phyloP scores from a whole-genome alignment of 2,797 vertebrate genomes.

The Heterohyrax brucei region DNA sequence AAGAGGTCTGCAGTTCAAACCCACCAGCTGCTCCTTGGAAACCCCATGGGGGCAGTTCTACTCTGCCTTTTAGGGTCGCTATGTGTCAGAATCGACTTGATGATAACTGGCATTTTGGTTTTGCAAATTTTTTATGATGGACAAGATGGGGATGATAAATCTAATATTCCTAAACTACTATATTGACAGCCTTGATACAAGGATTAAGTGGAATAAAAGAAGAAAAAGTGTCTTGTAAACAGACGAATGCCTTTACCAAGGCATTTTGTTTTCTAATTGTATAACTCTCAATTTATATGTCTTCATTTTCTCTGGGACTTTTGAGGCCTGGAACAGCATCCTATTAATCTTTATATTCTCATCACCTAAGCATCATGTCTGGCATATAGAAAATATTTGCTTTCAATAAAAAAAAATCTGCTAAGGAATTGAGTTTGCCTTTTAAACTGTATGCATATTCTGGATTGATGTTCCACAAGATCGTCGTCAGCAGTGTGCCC shows the following conservation, averaged over 20 bases:
- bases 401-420: background rate
- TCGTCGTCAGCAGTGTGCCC: too few species aligned
- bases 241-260: constrained; percentile 1
- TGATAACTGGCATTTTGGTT: too few species aligned
- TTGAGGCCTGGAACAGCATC: background rate
- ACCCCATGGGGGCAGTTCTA: too few species aligned
- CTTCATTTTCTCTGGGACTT: background rate
- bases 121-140: background rate
- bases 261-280: background rate
- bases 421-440: background rate
- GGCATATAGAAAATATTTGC: background rate
- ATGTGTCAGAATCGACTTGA: too few species aligned
- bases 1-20: too few species aligned
- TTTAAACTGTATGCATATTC: background rate
- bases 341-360: background rate
- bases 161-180: background rate
- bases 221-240: background rate
- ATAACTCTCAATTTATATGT: background rate
- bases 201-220: background rate
- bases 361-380: background rate
- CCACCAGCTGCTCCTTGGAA: too few species aligned
- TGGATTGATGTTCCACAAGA: background rate
- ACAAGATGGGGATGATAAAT: background rate
- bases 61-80: too few species aligned
- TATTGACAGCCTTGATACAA: background rate